Evolutionary conservation across 64 coral and sea anemone species (phyloP), one percentile per base, ranked within the genome.

Genomic region (Exaiptasia diaphana): DNA sequence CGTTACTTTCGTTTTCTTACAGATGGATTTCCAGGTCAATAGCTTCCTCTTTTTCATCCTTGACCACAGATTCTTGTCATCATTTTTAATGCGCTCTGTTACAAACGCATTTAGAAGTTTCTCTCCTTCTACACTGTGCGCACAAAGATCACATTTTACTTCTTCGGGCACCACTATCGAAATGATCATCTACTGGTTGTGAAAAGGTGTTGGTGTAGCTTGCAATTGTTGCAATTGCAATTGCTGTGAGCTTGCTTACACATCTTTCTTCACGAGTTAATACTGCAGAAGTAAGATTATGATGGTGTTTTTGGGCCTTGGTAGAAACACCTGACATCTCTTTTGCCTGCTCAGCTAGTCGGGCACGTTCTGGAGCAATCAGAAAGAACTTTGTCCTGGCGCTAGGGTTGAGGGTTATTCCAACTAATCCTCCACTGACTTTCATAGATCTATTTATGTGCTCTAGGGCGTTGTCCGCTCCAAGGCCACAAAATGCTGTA

Each of bases 161-260:
- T 67, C 40, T 29, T 68, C 33, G 27, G 84, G 84, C 84, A 87
- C 42, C 13, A 64, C 56, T 34, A 77, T 77, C 77, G 53, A 86
- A 86, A 43, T 67, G 72, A 39, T 76, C 83, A 73, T 48, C 35
- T 43, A 56, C 20, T 30, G 67, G 30, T 21, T 58, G n/a, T 20
- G 27, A 14, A 45, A 85, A 85, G 18, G 81, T 49, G 31, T 59
- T 73, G 0, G 67, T 59, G 33, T 34, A 71, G 43, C 45, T 43
- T 63, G 20, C 38, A 5, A 74, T 74, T 6, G 5, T 85, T 23
- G n/a, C 30, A 44, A 50, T 23, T n/a, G n/a, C n/a, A n/a, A n/a
- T n/a, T 5, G 56, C 9, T 5, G 25, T 61, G 56, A 86, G 41
- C 56, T 76, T 67, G 30, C 56, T 38, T 25, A 76, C 41, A 27